Conservation (phyloP, 1,140 invertebrate genomes). For the Plutomurus gul region DNA sequence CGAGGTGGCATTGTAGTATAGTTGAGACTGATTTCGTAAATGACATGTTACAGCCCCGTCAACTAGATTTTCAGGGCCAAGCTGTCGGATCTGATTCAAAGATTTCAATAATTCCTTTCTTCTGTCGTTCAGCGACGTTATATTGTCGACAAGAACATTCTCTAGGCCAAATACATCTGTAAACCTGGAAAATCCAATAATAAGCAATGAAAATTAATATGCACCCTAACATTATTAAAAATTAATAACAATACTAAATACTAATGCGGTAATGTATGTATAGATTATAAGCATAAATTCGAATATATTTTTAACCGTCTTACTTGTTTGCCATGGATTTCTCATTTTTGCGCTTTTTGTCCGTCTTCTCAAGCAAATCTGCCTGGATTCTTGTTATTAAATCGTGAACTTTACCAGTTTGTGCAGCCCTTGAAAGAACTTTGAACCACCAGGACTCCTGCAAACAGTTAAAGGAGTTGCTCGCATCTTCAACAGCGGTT, state of each 20-base stretch:
- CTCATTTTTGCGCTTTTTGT: slow-evolving; percentile 42
- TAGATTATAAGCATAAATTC: not conserved
- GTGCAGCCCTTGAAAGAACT: slow-evolving; percentile 54
- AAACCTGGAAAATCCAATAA: slow-evolving; percentile 55
- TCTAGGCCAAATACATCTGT: slow-evolving; percentile 57
- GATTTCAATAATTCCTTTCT: slow-evolving; percentile 57
- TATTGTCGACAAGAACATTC: slow-evolving; percentile 59
- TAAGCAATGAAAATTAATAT: too few species aligned
- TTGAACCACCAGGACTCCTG: slow-evolving; percentile 57
- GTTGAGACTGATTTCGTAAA: slow-evolving; percentile 57
- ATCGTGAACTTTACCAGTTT: slow-evolving; percentile 54
- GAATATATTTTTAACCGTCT: not conserved
- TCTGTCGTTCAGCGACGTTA: slow-evolving; percentile 58
- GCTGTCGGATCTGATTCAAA: slow-evolving; percentile 57
- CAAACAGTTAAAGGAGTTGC: slow-evolving; percentile 35
- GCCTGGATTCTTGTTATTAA: slow-evolving; percentile 60
- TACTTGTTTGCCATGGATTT: slow-evolving; percentile 33
- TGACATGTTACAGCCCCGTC: slow-evolving; percentile 69
- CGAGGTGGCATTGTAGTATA: slow-evolving; percentile 50
- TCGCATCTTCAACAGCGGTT: slow-evolving; percentile 55
- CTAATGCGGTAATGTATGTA: not conserved
- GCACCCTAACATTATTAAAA: too few species aligned
- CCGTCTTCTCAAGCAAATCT: slow-evolving; percentile 55
- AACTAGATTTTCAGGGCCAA: slow-evolving; percentile 60
- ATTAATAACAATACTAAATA: too few species aligned